phyloP scores from a whole-genome alignment of 2,797 vertebrate genomes.

The Helarctos malayanus region DNA sequence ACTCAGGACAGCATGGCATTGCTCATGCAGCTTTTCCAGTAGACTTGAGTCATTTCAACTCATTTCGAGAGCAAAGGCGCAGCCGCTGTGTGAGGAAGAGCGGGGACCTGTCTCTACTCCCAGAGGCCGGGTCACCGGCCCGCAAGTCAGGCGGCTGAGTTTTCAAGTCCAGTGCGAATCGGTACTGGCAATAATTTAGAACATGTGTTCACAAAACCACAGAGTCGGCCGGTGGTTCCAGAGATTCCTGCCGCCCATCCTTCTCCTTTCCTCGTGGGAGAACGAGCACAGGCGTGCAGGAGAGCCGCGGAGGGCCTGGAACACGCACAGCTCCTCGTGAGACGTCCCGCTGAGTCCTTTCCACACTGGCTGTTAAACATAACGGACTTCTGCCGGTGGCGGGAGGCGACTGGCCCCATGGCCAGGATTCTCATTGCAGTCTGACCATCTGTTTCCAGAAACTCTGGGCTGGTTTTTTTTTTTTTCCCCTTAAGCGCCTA shows the following conservation, averaged over 20 bases:
- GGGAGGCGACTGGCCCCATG: rapidly evolving
- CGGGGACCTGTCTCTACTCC: rapidly evolving
- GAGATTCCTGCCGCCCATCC: rapidly evolving
- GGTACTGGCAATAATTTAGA: no score
- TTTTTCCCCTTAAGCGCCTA: not conserved
- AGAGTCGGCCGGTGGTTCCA: rapidly evolving
- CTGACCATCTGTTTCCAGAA: not conserved
- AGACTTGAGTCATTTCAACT: rapidly evolving
- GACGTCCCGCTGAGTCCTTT: rapidly evolving
- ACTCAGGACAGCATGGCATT: rapidly evolving
- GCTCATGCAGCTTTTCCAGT: rapidly evolving
- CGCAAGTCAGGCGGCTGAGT: rapidly evolving
- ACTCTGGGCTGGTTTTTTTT: not conserved
- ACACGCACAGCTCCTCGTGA: rapidly evolving
- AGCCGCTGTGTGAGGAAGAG: no score
- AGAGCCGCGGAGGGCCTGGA: rapidly evolving
- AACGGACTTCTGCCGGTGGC: not conserved
- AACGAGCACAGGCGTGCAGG: rapidly evolving
- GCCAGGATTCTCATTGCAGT: not conserved
- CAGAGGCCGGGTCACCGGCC: rapidly evolving
- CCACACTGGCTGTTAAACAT: rapidly evolving
- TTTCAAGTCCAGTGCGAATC: rapidly evolving
- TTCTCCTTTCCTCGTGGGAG: not conserved
- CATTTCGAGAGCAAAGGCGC: not conserved
- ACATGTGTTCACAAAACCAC: not conserved